Evolutionary conservation across 2,113 vertebrate genomes (phyloP), one percentile per base, ranked within the genome.

Genomic region (Apodemus speciosus): DNA sequence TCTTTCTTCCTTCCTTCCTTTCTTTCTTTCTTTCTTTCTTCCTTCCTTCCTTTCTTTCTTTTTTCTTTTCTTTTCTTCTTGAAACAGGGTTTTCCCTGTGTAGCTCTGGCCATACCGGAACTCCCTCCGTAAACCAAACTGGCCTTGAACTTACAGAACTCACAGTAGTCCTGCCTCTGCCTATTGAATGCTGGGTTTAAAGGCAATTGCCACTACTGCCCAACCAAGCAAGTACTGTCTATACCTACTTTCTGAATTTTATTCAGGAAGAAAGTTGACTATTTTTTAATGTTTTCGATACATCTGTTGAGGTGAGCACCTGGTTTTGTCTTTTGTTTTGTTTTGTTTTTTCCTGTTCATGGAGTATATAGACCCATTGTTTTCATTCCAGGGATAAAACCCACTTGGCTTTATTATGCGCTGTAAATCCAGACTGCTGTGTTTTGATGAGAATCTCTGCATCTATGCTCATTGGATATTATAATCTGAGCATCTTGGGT

Each of bases 21-120:
- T 14, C 1, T 66, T 66, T 2, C 1, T 68, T 16, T 2, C 4
- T 68, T n/a, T 5, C 2, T n/a, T 64, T 35, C 6, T n/a, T 30
- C n/a, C 23, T 9, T 27, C 21, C 16, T 66, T 27, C 23, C 3
- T 14, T 32, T 14, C 1, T 66, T 66, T 2, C 1, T 68, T 16
- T 2, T 7, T 69, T n/a, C 15, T 3, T n/a, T 66, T n/a, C 6
- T 20, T 30, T 30, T 64, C 27, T 62, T 62, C 23, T 68, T 68
- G 30, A 35, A 13, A 68, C 64, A 68, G 60, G 60, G 60, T 62
- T 66, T 64, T 66, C 13, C 32, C 60, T 69, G 32, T 69, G 6
- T 69, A 21, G 35, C 8, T 18, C 35, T 69, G 35, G 10, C 68
- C 7, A 20, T 38, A 16, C 35, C 38, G 16, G 35, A n/a, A 69